These are phyloP conservation scores for Conopomorpha cramerella DNA, from an alignment of 1,140 invertebrate genomes.

Conservation along the genomic window DNA sequence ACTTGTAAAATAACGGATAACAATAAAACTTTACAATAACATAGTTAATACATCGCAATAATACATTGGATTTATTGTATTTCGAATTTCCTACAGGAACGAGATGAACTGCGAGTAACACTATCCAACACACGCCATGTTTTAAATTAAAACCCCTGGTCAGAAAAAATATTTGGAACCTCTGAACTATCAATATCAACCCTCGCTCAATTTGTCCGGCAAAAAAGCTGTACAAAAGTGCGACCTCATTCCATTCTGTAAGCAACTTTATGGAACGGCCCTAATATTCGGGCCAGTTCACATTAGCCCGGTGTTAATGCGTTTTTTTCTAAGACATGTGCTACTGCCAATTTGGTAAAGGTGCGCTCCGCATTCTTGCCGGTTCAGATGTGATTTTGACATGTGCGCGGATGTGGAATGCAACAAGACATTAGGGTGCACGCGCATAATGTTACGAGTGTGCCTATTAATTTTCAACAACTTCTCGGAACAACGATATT, in stretches of 20 bases:
- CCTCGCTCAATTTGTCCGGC: not conserved
- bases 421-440: too few relatives aligned
- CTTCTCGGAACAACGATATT: too few relatives aligned
- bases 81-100: too few relatives aligned
- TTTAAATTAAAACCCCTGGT: not conserved
- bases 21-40: too few relatives aligned
- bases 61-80: too few relatives aligned
- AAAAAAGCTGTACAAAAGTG: not conserved
- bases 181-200: not conserved
- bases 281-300: conserved; percentile 17
- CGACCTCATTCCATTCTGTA: not conserved
- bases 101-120: too few relatives aligned
- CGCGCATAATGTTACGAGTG: too few relatives aligned
- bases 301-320: conserved; percentile 47
- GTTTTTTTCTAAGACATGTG: conserved; percentile 52
- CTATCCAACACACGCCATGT: too few relatives aligned
- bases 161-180: not conserved
- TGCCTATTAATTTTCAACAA: too few relatives aligned
- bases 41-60: too few relatives aligned
- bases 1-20: too few relatives aligned
- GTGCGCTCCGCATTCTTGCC: conserved; percentile 15
- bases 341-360: conserved; percentile 47
- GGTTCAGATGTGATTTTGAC: conserved; percentile 18
- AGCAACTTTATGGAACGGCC: conserved; percentile 11
- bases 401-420: too few relatives aligned